Evolutionary conservation across 2,888 invertebrate species (phyloP), one percentile per base, ranked within the genome.

Genomic region (Parascotia fuliginaria): DNA sequence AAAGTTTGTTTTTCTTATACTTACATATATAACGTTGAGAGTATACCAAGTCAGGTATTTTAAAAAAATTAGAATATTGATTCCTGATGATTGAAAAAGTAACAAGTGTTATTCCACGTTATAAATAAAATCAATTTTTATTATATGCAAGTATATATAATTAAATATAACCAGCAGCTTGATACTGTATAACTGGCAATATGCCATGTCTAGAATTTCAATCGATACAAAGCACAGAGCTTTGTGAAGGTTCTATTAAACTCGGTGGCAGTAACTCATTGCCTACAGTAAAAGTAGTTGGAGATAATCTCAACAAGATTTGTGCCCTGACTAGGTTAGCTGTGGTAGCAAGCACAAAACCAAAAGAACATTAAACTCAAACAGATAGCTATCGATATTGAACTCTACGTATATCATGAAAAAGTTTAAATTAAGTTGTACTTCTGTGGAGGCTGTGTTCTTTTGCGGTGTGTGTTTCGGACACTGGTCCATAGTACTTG

Each of bases 401-500:
- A 55, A 65, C 79, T 80, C 68, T 84, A 78, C 65, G 13, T 0
- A 0, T 36, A 66, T 60, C 14, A 28, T 2, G 29, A 55, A 79
- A 85, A 55, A 75, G 84, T 75, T 64, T 52, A 59, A 52, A 74
- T 77, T 85, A 40, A 53, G 55, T 38, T 66, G 60, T 40, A 37
- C 14, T 44, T 24, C 19, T 12, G 16, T 49, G 43, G 57, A 50
- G 42, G 65, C 75, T 79, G 57, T 40, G 60, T 28, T 73, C 47
- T 76, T 80, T 59, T 38, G 57, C 54, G 56, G 43, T 47, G 51
- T 47, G 55, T 65, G 52, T 42, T 50, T 59, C 54, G 50, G 60
- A 80, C 81, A 83, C 86, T 85, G 85, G 87, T 89, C 75, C 78
- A 80, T 70, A 84, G 89, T 88, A 87, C 90, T 87, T 86, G 91